A percentile compares a stretch with the other conserved stretches of the same genome.
phyloP scores from a whole-genome alignment of 2,113 vertebrate genomes.

The Carassius auratus region DNA sequence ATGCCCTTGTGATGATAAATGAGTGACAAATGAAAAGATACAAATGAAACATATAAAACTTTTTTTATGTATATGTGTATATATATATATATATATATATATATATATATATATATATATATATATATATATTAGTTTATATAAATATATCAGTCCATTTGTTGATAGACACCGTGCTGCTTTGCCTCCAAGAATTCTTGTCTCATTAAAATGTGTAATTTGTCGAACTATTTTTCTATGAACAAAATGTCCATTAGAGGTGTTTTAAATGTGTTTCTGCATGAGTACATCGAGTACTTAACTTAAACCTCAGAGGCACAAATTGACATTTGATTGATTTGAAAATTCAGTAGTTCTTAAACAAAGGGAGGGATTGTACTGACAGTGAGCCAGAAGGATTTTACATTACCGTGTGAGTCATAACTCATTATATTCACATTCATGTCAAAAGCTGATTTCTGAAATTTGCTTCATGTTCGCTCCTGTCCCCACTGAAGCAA shows the following conservation, averaged over 20 bases:
- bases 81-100: too few species aligned
- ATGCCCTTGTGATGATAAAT: too few species aligned
- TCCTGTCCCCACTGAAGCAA: background rate
- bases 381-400: background rate
- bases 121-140: too few species aligned
- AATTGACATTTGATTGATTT: conserved; percentile 20
- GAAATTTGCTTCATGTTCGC: background rate
- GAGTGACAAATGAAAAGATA: too few species aligned
- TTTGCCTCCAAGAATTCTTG: background rate
- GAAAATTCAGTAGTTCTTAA: background rate
- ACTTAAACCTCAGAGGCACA: background rate
- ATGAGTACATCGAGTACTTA: background rate
- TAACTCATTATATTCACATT: conserved; percentile 4
- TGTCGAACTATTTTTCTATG: background rate
- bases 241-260: background rate
- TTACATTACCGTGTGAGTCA: conserved; percentile 13
- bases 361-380: conserved; percentile 3
- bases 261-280: background rate
- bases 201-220: background rate
- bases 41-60: too few species aligned
- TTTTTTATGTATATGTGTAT: too few species aligned
- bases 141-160: too few species aligned
- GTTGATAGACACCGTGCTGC: too few species aligned
- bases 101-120: too few species aligned
- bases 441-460: conserved; percentile 2